phyloP scores from a whole-genome alignment of 2,888 invertebrate genomes.

The Aradus depressus region DNA sequence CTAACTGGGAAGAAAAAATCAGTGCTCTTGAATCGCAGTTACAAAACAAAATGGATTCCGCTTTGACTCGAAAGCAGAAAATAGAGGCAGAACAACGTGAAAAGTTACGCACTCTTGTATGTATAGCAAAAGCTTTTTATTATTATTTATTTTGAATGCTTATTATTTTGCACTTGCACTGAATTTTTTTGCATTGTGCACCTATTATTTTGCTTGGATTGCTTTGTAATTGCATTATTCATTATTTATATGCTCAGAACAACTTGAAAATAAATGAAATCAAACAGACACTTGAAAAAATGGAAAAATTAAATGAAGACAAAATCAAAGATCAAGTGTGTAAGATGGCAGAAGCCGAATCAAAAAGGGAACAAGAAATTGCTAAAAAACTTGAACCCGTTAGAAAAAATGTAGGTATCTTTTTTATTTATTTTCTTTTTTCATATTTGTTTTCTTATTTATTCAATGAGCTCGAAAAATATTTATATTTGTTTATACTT shows the following conservation, averaged over 20 bases:
- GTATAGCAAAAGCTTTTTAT: conserved; percentile 32
- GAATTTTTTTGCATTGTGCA: conserved; percentile 24
- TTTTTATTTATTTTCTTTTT: not conserved
- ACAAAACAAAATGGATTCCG: conserved; percentile 54
- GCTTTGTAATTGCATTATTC: conserved; percentile 7
- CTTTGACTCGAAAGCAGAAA: conserved; percentile 59
- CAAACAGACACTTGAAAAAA: conserved; percentile 50
- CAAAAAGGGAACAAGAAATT: conserved; percentile 24
- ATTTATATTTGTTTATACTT: too few relatives aligned
- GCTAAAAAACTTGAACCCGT: conserved; percentile 51
- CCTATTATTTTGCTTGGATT: conserved; percentile 11
- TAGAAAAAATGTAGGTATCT: conserved; percentile 64
- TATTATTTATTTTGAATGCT: conserved; percentile 1
- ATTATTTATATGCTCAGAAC: conserved; percentile 39
- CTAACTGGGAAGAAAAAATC: conserved; percentile 54
- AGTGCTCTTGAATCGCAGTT: conserved; percentile 57
- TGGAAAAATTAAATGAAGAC: conserved; percentile 65
- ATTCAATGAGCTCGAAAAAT: not conserved
- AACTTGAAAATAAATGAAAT: conserved; percentile 56
- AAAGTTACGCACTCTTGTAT: conserved; percentile 64
- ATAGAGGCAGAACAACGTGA: conserved; percentile 67
- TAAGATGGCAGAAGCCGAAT: conserved; percentile 57
- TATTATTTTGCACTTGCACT: conserved; percentile 11
- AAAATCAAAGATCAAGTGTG: conserved; percentile 75
- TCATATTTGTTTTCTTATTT: not conserved